These are phyloP conservation scores for Drosophila subpulchrella DNA, from an alignment of 1,140 invertebrate genomes.

Conservation along the genomic window DNA sequence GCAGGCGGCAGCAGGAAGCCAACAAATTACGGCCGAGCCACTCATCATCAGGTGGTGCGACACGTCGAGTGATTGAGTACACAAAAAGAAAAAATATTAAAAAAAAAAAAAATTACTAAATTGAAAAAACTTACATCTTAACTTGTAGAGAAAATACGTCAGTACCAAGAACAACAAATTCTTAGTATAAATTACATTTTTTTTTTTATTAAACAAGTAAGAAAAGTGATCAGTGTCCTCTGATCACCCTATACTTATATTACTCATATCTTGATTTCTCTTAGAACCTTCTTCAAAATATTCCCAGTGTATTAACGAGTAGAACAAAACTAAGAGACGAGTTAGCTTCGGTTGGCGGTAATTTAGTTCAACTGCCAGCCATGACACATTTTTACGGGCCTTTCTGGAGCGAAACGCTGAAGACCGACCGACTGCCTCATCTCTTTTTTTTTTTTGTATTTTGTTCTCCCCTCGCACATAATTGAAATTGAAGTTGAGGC, in stretches of 20 bases:
- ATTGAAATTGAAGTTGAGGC: slow-evolving; percentile 65
- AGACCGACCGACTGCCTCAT: slow-evolving; percentile 5
- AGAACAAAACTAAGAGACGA: slow-evolving; percentile 39
- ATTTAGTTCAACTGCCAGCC: slow-evolving; percentile 74
- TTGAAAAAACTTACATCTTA: too few species aligned
- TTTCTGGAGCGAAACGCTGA: slow-evolving; percentile 69
- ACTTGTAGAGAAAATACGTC: too few species aligned
- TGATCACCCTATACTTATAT: too few species aligned
- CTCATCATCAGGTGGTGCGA: slow-evolving; percentile 79
- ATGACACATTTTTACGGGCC: slow-evolving; percentile 71
- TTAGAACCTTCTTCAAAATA: background rate
- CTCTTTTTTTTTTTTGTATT: background rate
- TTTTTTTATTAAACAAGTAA: too few species aligned
- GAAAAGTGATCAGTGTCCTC: too few species aligned
- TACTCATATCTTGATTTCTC: too few species aligned
- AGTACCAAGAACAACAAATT: too few species aligned
- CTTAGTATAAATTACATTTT: too few species aligned
- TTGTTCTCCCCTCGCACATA: slow-evolving; percentile 18
- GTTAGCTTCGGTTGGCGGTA: slow-evolving; percentile 41
- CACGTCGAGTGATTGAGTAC: slow-evolving; percentile 63
- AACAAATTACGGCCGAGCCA: slow-evolving; percentile 70
- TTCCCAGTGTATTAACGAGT: slow-evolving; percentile 23
- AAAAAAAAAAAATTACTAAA: background rate
- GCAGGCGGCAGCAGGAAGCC: slow-evolving; percentile 67
- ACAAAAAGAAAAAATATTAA: slow-evolving; percentile 1